Percentiles rank a stretch among this genome's conserved stretches.
Evolutionary conservation across 2,888 invertebrate species (phyloP).

Genomic region (Aphodius sticticus): DNA sequence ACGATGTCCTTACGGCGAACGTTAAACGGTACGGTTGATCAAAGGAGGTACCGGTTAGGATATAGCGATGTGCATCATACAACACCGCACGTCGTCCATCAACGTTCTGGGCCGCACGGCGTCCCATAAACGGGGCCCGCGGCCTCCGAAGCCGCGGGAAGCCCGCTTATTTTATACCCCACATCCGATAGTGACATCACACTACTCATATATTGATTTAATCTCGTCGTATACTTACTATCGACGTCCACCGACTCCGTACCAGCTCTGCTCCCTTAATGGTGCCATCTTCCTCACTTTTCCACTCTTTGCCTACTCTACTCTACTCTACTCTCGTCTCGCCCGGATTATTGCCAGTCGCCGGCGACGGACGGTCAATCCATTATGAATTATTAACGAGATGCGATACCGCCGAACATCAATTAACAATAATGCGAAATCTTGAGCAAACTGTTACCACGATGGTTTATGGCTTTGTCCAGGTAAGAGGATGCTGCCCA

Average conservation of each 20-base stretch:
- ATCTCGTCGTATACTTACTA: conserved; percentile 47
- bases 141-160: conserved; percentile 49
- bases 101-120: conserved; percentile 43
- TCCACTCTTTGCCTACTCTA: conserved; percentile 12
- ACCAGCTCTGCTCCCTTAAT: conserved; percentile 31
- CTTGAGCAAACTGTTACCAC: conserved; percentile 23
- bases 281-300: conserved; percentile 17
- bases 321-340: conserved; percentile 12
- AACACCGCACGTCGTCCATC: conserved; percentile 47
- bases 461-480: neutral
- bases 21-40: conserved; percentile 53
- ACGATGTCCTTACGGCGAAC: conserved; percentile 55
- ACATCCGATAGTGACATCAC: conserved; percentile 48
- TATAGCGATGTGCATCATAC: conserved; percentile 32
- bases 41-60: conserved; percentile 50
- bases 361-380: conserved; percentile 34
- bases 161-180: conserved; percentile 47
- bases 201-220: conserved; percentile 49
- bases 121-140: conserved; percentile 46
- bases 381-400: conserved; percentile 43
- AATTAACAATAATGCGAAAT: conserved; percentile 38
- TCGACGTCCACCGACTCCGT: conserved; percentile 43
- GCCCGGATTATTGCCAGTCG: conserved; percentile 27
- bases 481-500: no score
- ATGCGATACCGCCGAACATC: conserved; percentile 34